Conservation (phyloP, 2,888 invertebrate species). For the Lepidochrysops patricia region DNA sequence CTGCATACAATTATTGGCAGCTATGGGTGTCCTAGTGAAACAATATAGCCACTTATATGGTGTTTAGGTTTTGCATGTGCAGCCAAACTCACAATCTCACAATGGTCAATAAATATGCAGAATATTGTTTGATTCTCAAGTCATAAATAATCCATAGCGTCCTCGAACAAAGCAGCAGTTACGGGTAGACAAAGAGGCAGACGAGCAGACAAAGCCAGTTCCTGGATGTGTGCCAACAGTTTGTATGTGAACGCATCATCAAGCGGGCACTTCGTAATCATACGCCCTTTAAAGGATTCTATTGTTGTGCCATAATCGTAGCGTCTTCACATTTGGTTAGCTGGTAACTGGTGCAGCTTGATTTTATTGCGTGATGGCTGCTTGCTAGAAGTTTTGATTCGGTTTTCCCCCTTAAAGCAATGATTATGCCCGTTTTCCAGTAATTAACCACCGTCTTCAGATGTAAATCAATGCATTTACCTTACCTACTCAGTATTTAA, state of each 20-base stretch:
- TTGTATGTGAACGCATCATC: constrained; percentile 27
- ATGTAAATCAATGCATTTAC: too few species aligned
- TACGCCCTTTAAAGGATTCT: constrained; percentile 18
- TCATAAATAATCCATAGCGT: constrained; percentile 28
- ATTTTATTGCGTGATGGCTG: not conserved
- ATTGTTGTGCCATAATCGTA: constrained; percentile 13
- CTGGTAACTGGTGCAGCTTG: not conserved
- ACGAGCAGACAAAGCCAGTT: constrained; percentile 44
- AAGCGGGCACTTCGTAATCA: constrained; percentile 26
- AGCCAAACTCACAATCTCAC: not conserved
- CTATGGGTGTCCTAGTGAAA: not conserved
- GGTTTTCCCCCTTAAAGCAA: not conserved
- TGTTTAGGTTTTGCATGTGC: not conserved
- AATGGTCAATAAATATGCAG: not conserved
- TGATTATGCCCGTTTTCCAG: too few species aligned
- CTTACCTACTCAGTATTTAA: too few species aligned
- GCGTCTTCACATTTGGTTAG: not conserved
- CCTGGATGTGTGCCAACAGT: constrained; percentile 48
- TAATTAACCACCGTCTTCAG: too few species aligned
- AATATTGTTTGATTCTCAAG: not conserved
- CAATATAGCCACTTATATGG: not conserved
- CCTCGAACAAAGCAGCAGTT: constrained; percentile 28
- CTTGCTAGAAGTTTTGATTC: not conserved
- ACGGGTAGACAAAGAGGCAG: constrained; percentile 50
- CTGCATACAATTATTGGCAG: not conserved